Conservation (phyloP, 2,797 vertebrate genomes). For the Urocyon cinereoargenteus region DNA sequence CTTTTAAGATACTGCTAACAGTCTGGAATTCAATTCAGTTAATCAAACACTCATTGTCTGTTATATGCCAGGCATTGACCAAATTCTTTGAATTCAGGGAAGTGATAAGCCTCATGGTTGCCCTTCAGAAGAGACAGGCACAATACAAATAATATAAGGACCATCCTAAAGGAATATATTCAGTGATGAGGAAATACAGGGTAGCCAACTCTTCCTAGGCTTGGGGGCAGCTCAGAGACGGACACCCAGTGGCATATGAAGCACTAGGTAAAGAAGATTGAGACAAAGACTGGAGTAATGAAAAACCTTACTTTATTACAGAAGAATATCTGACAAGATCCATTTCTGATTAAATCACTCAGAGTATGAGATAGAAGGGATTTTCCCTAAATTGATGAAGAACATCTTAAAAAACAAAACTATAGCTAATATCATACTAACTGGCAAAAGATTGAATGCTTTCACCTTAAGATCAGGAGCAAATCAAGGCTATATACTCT, state of each 20-base stretch:
- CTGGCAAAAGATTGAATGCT: not conserved
- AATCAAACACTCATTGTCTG: not conserved
- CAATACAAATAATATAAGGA: not conserved
- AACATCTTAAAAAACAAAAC: not conserved
- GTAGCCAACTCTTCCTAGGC: not conserved
- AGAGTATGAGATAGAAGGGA: not conserved
- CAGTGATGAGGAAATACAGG: not conserved
- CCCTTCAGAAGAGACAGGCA: not conserved
- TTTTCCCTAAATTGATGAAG: not conserved
- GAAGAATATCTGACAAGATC: not conserved
- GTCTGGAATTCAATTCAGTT: slow-evolving; percentile 38
- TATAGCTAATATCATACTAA: not conserved
- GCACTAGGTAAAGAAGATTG: not conserved
- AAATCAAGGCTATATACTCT: not conserved
- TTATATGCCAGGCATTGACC: not conserved
- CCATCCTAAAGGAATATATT: not conserved
- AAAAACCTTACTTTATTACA: not conserved
- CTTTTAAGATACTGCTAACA: not conserved
- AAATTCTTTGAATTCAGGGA: slow-evolving; percentile 25
- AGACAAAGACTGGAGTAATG: not conserved
- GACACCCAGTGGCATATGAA: not conserved
- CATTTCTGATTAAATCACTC: not conserved
- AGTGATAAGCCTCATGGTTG: not conserved
- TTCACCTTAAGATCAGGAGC: not conserved
- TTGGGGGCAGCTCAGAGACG: not conserved